Base-by-base conservation (phyloP, 1,140 invertebrate species). In the Penaeus japonicus region DNA sequence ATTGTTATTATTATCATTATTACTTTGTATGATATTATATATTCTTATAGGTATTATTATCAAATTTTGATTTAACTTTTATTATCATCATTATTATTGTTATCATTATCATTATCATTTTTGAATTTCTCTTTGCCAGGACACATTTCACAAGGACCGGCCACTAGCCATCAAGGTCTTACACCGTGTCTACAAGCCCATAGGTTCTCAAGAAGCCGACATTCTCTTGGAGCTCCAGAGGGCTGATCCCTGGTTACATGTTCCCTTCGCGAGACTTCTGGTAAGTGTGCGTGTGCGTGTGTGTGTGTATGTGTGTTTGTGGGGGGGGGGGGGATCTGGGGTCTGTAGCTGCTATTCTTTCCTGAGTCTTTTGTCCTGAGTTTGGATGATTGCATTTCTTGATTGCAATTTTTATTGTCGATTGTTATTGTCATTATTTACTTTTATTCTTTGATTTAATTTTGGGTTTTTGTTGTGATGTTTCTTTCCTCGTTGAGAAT, bases 141-240 rank as follows among this genome's bases (percentile, higher is more conserved):
- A 93, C 89, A 91, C 91, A 62, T 92, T 92, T 91, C 84, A 89
- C 70, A 88, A 90, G 24, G 89, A 92, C 57, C 70, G 88, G 65
- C 53, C 90, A 24, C 91, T 92, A 30, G 91, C 92, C 17, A 92
- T 93, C 65, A 93, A 93, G 89, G 91, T 92, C 4, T 88, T 93
- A 1, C 92, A 93, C 80, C 90, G 81, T 22, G 87, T 88, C 4
- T 92, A 91, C 77, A 91, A 90, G 27, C 89, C 90, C 54, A 91
- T 93, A n/a, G 92, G 92, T 30, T 83, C 91, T 32, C 92, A 92
- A 87, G 92, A 93, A 85, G 91, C 91, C 12, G 91, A 92, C 70
- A 92, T 91, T 79, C 87, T 92, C 47, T 84, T 91, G 27, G 89
- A 91, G 30, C 86, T 92, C 15, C 90, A 91, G 32, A 35, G 78